Percentiles rank a stretch among this genome's conserved stretches.
These are phyloP conservation scores for Cebus imitator DNA, from an alignment of 2,113 vertebrate species.

Conservation along the genomic window DNA sequence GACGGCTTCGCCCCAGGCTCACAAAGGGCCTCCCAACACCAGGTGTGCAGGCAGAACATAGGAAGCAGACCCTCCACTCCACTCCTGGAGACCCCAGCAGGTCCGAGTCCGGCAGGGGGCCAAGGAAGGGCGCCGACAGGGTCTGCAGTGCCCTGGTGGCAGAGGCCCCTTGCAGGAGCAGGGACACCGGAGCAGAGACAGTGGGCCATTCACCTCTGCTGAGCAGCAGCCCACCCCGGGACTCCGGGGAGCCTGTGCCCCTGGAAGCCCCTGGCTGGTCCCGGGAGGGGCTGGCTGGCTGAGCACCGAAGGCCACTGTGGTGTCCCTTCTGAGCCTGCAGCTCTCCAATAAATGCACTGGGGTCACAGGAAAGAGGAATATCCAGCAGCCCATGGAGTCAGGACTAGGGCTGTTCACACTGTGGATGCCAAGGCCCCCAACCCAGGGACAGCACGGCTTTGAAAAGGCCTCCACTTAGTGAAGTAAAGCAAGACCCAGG, in stretches of 20 bases:
- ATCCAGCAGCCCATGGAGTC: accelerated
- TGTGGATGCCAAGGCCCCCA: not conserved
- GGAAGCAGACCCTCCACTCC: not conserved
- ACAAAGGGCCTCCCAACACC: not conserved
- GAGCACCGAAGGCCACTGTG: accelerated
- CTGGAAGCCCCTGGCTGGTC: not conserved
- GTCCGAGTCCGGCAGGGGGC: not conserved
- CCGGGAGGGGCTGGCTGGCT: not conserved
- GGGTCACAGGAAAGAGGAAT: not conserved
- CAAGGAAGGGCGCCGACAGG: not conserved
- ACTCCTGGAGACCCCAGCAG: not conserved
- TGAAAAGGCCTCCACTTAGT: not conserved
- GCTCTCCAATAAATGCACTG: not conserved
- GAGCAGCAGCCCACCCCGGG: not conserved
- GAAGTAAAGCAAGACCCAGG: not conserved
- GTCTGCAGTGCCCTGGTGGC: accelerated
- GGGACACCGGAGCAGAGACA: too few species aligned
- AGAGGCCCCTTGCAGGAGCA: not conserved
- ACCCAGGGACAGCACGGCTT: not conserved
- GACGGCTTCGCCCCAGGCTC: not conserved
- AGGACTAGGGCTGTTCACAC: not conserved
- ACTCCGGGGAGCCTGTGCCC: not conserved
- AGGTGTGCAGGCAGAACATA: not conserved
- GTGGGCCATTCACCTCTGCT: not conserved
- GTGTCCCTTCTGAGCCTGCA: not conserved